These are phyloP conservation scores for Podarcis lilfordi DNA, from an alignment of 2,797 vertebrate species.

Conservation along the genomic window DNA sequence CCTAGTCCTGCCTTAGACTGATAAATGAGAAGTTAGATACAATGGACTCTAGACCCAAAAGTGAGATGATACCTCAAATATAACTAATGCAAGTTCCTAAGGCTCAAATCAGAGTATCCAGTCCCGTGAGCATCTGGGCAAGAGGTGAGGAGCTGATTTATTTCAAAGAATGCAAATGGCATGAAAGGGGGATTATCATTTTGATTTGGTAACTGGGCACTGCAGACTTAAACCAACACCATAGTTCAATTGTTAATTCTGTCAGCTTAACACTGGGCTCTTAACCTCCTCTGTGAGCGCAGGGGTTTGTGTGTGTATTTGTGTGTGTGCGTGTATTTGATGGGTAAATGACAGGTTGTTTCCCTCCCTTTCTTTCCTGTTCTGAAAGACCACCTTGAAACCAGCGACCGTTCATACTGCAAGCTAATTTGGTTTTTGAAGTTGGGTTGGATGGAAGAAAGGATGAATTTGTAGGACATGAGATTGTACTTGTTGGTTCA, in stretches of 20 bases:
- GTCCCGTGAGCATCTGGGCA: slow-evolving; percentile 66
- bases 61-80: slow-evolving; percentile 82
- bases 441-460: slow-evolving; percentile 62
- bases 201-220: slow-evolving; percentile 62
- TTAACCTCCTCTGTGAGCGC: slow-evolving; percentile 62
- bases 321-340: slow-evolving; percentile 63
- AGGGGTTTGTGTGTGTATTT: slow-evolving; percentile 65
- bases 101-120: slow-evolving; percentile 73
- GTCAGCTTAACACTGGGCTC: slow-evolving; percentile 65
- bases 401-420: slow-evolving; percentile 63
- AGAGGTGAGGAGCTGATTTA: slow-evolving; percentile 45
- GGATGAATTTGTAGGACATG: slow-evolving; percentile 32
- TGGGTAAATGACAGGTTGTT: slow-evolving; percentile 59
- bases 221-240: slow-evolving; percentile 67
- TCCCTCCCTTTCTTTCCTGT: slow-evolving; percentile 49
- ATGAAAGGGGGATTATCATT: slow-evolving; percentile 59
- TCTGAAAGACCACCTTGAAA: slow-evolving; percentile 45
- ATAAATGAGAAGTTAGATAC: slow-evolving; percentile 76
- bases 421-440: slow-evolving; percentile 49
- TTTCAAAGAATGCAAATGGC: slow-evolving; percentile 57
- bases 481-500: slow-evolving; percentile 33
- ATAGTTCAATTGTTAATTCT: slow-evolving; percentile 69
- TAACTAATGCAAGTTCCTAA: slow-evolving; percentile 78
- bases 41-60: slow-evolving; percentile 67
- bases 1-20: slow-evolving; percentile 44